A percentile compares a stretch with the other conserved stretches of the same genome.
These are phyloP conservation scores for Aporophyla lueneburgensis DNA, from an alignment of 2,888 invertebrate species.

Conservation along the genomic window DNA sequence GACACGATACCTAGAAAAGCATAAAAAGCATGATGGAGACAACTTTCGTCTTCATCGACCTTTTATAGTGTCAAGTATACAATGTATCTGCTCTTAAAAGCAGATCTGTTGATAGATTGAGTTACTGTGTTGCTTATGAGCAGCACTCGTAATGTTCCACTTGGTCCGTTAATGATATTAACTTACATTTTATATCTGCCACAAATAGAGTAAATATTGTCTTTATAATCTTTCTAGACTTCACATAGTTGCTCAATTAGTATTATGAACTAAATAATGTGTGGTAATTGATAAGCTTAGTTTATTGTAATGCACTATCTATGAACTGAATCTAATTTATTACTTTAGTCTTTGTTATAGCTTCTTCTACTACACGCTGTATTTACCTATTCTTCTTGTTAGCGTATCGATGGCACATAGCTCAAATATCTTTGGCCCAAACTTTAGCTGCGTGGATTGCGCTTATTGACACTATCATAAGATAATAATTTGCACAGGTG, in stretches of 20 bases:
- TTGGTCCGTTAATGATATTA: conserved; percentile 7
- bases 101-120: conserved; percentile 24
- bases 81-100: conserved; percentile 25
- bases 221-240: too few relatives aligned
- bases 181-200: conserved; percentile 1
- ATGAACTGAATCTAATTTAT: background rate
- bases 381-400: too few relatives aligned
- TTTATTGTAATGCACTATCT: background rate
- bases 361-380: too few relatives aligned
- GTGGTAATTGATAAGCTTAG: background rate
- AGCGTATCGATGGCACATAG: too few relatives aligned
- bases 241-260: background rate
- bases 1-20: background rate
- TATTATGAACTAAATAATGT: background rate
- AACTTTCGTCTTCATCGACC: background rate
- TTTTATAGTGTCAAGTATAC: background rate
- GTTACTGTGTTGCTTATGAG: conserved; percentile 48
- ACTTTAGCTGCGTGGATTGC: too few relatives aligned
- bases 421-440: too few relatives aligned
- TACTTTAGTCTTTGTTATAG: too few relatives aligned
- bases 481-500: too few relatives aligned
- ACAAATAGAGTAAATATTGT: background rate
- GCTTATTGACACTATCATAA: too few relatives aligned
- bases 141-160: conserved; percentile 15
- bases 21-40: background rate